Percentiles rank a stretch among this genome's conserved stretches.
These are phyloP conservation scores for Eupithecia dodoneata DNA, from an alignment of 2,888 invertebrate species.

Conservation along the genomic window DNA sequence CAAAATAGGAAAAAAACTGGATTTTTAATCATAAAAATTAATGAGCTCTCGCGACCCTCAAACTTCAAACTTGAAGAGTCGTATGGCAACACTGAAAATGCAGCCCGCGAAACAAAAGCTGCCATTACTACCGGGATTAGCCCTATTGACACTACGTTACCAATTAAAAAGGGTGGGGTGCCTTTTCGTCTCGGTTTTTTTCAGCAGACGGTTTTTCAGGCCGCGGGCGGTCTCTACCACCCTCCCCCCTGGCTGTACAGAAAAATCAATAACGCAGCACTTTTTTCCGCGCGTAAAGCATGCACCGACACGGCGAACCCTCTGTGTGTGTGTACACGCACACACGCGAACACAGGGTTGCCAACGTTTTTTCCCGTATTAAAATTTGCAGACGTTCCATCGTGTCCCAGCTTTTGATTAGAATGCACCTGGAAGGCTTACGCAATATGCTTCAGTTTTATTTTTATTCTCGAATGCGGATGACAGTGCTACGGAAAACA, in stretches of 20 bases:
- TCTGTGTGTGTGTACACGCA: conserved; percentile 65
- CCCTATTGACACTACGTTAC: conserved; percentile 84
- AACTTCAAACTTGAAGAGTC: conserved; percentile 42
- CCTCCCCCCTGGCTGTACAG: conserved; percentile 75
- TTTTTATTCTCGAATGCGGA: conserved; percentile 36
- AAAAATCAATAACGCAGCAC: conserved; percentile 85
- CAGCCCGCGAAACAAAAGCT: conserved; percentile 79
- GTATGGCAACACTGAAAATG: conserved; percentile 79
- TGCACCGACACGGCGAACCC: conserved; percentile 74
- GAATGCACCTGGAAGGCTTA: conserved; percentile 69
- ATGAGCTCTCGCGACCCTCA: conserved; percentile 13
- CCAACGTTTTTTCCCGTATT: conserved; percentile 73
- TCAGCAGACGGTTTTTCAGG: conserved; percentile 84
- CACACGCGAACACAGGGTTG: conserved; percentile 67
- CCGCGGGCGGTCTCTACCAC: conserved; percentile 72
- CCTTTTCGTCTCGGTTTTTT: conserved; percentile 84
- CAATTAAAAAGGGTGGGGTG: conserved; percentile 84
- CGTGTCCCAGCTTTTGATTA: conserved; percentile 66
- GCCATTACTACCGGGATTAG: conserved; percentile 81
- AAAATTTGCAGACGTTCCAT: conserved; percentile 67
- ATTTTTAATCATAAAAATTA: conserved; percentile 16
- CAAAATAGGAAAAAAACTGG: neutral
- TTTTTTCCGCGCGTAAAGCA: conserved; percentile 85
- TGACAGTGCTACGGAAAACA: conserved; percentile 40
- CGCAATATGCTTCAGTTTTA: conserved; percentile 49